Base-by-base conservation (phyloP, 2,113 vertebrate species). In the Phasianus colchicus region DNA sequence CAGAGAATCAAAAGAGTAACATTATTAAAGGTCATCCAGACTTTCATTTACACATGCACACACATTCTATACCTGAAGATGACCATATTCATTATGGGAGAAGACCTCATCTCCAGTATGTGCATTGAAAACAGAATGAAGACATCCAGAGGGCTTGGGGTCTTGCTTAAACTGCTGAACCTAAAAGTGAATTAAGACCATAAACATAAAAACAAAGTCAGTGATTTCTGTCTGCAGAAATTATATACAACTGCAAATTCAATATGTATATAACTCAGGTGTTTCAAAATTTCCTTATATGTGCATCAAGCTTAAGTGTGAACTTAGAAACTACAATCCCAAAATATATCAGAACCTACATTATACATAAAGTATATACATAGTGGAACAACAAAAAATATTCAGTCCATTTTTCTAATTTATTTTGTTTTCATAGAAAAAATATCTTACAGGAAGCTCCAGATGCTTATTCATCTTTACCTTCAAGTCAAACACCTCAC, bases 151-250 rank as follows among this genome's bases (percentile, higher is more conserved):
- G 11, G 99, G 99, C 76, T 98, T 99, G 38, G 99, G 99, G 65
- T 99, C 98, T 94, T 99, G 98, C 92, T 99, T 99, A 93, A 99
- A 99, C 89, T 98, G 97, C 96, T 99, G 98, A 91, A 99, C 99
- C 99, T 99, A 82, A 58, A 57, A 88, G 43, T 92, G 48, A 71
- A 89, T 74, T 45, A 60, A 88, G 32, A 47, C 47, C 89, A 54
- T 27, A 92, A 95, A 91, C 9, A 61, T 17, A 85, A 96, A 27
- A 94, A 10, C 71, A 47, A 90, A 88, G 34, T 29, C 24, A 92
- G 5, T 50, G 69, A 71, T 40, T 93, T 57, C 86, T 86, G n/a
- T 25, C 15, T 7, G 25, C 42, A 36, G 36, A 36, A 36, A 36
- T 36, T 36, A 36, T 36, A 36, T 36, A 38, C 43, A 83, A 78